A percentile compares a stretch with the other conserved stretches of the same genome.
These are phyloP conservation scores for Myotis planiceps DNA, from an alignment of 2,797 vertebrate species.

Conservation along the genomic window DNA sequence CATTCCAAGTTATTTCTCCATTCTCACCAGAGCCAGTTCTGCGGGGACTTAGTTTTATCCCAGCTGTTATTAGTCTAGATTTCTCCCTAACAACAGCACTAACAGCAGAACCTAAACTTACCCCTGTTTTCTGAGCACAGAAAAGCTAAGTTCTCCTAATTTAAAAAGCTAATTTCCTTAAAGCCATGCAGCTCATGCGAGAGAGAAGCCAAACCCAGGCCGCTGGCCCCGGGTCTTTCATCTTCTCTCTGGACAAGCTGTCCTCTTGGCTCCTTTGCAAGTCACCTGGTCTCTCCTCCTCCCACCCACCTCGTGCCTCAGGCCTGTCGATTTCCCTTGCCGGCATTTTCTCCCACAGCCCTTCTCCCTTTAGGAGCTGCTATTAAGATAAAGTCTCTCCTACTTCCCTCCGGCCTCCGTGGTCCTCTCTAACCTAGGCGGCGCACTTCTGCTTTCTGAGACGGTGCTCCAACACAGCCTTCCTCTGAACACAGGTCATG, in stretches of 20 bases:
- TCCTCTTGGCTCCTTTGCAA: not conserved
- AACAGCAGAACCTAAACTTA: not conserved
- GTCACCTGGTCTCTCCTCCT: not conserved
- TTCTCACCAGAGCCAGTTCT: conserved; percentile 55
- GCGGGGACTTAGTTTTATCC: conserved; percentile 32
- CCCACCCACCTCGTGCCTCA: not conserved
- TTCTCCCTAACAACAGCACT: not conserved
- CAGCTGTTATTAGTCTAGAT: not conserved
- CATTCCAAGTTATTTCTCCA: conserved; percentile 27
- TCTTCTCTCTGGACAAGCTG: not conserved
- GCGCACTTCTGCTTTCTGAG: not conserved
- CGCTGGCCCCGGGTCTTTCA: not conserved
- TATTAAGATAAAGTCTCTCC: not conserved
- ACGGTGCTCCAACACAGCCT: not conserved
- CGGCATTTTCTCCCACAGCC: not conserved
- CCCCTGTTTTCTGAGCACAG: not conserved
- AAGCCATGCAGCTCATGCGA: not conserved
- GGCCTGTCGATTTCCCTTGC: not conserved
- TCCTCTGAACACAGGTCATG: not conserved
- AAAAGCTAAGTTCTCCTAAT: not conserved
- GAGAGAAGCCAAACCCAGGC: not conserved
- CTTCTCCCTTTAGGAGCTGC: not conserved
- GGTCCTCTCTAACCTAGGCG: not conserved
- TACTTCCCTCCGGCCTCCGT: not conserved
- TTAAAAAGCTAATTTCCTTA: not conserved